Conservation (phyloP, 1,140 invertebrate species). For the Drosophila lacertosa region DNA sequence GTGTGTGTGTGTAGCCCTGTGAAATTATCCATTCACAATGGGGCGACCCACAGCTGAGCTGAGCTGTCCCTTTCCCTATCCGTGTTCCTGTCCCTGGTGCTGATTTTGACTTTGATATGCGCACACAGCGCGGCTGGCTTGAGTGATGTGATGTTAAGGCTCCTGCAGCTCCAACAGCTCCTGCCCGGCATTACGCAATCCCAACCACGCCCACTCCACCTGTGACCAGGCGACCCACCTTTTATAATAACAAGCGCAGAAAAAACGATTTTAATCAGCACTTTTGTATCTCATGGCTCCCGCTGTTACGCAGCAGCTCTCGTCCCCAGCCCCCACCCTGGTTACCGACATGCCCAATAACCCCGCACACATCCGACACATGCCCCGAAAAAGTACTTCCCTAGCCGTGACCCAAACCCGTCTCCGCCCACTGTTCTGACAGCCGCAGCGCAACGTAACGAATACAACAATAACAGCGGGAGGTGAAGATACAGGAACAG, state of each 20-base stretch:
- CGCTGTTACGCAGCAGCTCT: slow-evolving; percentile 47
- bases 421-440: slow-evolving; percentile 12
- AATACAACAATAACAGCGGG: slow-evolving; percentile 37
- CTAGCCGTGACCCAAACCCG: background rate
- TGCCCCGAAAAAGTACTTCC: slow-evolving; percentile 21
- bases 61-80: slow-evolving; percentile 3
- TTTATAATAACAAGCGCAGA: slow-evolving; percentile 67
- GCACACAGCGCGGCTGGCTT: slow-evolving; percentile 51
- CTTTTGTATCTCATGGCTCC: slow-evolving; percentile 76
- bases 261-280: slow-evolving; percentile 77
- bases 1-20: slow-evolving; percentile 32
- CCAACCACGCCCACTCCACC: slow-evolving; percentile 11
- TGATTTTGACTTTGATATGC: slow-evolving; percentile 82
- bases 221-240: slow-evolving; percentile 35
- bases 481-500: slow-evolving; percentile 41
- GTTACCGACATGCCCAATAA: too few relatives aligned
- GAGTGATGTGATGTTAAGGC: slow-evolving; percentile 59
- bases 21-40: slow-evolving; percentile 67
- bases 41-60: slow-evolving; percentile 27
- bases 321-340: background rate
- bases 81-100: slow-evolving; percentile 42
- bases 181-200: slow-evolving; percentile 1
- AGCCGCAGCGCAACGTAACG: slow-evolving; percentile 28
- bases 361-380: slow-evolving; percentile 1
- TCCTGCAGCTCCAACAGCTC: slow-evolving; percentile 23